These are phyloP conservation scores for Charadrius vociferus DNA, from an alignment of 2,113 vertebrate genomes.

Conservation along the genomic window DNA sequence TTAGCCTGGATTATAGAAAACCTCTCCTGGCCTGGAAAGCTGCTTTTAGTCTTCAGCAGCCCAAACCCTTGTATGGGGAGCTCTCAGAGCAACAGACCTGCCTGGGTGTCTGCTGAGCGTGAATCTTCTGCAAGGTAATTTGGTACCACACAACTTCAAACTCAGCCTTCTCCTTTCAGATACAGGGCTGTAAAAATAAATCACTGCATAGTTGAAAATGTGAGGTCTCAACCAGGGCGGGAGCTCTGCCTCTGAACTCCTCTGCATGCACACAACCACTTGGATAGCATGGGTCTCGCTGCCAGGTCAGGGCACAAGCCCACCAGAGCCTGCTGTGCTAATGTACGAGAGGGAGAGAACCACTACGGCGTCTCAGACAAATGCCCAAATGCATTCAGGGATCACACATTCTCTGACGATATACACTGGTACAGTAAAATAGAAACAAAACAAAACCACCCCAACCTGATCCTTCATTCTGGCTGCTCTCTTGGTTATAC, in stretches of 20 bases:
- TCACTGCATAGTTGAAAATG: not conserved
- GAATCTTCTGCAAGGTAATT: not conserved
- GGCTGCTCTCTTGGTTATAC: not conserved
- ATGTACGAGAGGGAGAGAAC: not conserved
- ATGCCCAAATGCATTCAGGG: not conserved
- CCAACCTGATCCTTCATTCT: not conserved
- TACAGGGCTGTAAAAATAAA: not conserved
- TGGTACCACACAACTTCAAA: not conserved
- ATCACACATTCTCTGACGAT: not conserved
- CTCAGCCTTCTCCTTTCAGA: not conserved
- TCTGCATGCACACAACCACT: not conserved
- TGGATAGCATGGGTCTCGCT: accelerated
- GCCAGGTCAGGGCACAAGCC: not conserved
- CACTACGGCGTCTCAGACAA: not conserved
- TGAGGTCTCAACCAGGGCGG: not conserved
- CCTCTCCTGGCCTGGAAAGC: not conserved
- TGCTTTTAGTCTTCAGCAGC: conserved; percentile 8
- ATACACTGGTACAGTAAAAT: not conserved
- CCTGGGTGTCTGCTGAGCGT: not conserved
- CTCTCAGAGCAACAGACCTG: not conserved
- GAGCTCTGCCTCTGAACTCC: not conserved
- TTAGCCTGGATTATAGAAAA: conserved; percentile 29
- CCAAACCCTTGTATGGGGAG: not conserved
- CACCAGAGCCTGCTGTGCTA: not conserved
- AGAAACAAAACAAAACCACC: not conserved